These are phyloP conservation scores for Caranx melampygus DNA, from an alignment of 2,113 vertebrate species.

Conservation along the genomic window DNA sequence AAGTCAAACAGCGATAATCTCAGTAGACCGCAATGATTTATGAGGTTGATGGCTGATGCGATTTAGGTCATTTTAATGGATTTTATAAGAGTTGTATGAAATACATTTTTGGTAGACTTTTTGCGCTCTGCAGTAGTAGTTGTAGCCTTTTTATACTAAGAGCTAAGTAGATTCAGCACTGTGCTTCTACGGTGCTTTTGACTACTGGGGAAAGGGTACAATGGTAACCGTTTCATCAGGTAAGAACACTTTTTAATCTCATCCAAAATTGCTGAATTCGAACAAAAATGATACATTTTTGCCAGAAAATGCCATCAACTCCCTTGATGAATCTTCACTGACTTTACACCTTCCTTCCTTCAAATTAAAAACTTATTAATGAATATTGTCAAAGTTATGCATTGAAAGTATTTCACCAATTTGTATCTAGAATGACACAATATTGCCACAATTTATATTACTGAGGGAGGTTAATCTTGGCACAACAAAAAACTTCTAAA, in stretches of 20 bases:
- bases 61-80: background rate
- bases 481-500: background rate
- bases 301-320: background rate
- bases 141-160: constrained; percentile 14
- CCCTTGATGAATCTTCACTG: background rate
- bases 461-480: background rate
- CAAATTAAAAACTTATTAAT: background rate
- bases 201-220: constrained; percentile 63
- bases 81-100: background rate
- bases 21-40: background rate
- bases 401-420: background rate
- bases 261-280: background rate
- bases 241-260: constrained; percentile 36
- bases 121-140: background rate
- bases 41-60: background rate
- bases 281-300: background rate
- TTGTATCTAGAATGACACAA: background rate
- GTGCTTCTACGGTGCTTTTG: constrained; percentile 50
- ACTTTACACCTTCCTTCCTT: background rate
- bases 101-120: background rate
- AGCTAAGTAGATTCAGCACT: constrained; percentile 29
- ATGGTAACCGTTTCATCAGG: constrained; percentile 53
- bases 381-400: background rate
- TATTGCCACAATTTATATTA: background rate
- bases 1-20: background rate